phyloP scores from a whole-genome alignment of 2,888 invertebrate species.

The Blastobasis lacticolella region DNA sequence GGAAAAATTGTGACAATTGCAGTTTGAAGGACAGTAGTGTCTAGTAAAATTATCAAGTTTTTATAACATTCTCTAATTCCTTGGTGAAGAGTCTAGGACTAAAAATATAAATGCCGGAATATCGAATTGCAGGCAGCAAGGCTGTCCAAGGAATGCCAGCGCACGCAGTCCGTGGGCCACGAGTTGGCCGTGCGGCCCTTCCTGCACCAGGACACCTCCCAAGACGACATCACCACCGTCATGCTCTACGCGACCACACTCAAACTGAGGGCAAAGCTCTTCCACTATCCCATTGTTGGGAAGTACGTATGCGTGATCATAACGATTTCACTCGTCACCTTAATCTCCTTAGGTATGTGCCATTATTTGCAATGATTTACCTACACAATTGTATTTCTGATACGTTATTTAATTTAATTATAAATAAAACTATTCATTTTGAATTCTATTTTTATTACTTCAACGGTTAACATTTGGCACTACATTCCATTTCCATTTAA shows the following conservation, averaged over 20 bases:
- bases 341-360: constrained; percentile 83
- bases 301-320: constrained; percentile 78
- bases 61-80: too few relatives aligned
- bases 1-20: too few relatives aligned
- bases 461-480: constrained; percentile 25
- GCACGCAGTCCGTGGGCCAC: constrained; percentile 84
- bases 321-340: constrained; percentile 71
- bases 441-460: constrained; percentile 13
- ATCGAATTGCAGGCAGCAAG: constrained; percentile 78
- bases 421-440: constrained; percentile 13
- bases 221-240: constrained; percentile 83
- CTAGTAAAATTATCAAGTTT: too few relatives aligned
- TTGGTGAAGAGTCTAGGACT: too few relatives aligned
- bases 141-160: constrained; percentile 80
- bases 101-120: too few relatives aligned
- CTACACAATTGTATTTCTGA: not conserved
- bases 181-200: constrained; percentile 85
- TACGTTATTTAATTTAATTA: constrained; percentile 2
- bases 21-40: too few relatives aligned
- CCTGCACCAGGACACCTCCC: constrained; percentile 84
- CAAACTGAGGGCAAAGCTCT: constrained; percentile 82
- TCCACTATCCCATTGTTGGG: constrained; percentile 81
- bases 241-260: constrained; percentile 84
- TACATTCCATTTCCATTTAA: constrained; percentile 6
- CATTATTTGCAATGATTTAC: constrained; percentile 69